phyloP scores from a whole-genome alignment of 2,113 vertebrate species.

The Catagonus wagneri region DNA sequence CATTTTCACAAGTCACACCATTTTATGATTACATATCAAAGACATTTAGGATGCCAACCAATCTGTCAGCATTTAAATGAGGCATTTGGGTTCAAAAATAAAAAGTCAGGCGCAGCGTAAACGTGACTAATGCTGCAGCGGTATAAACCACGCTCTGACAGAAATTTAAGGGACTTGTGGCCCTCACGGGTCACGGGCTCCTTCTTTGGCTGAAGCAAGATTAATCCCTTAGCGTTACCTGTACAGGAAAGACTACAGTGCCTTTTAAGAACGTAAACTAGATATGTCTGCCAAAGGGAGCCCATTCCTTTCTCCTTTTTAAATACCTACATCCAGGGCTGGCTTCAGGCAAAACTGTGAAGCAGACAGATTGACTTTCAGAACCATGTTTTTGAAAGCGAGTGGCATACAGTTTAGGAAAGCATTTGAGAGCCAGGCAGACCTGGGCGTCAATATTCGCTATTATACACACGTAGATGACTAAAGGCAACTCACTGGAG shows the following conservation, averaged over 20 bases:
- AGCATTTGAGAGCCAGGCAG: background rate
- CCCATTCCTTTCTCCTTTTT: background rate
- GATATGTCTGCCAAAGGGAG: background rate
- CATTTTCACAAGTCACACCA: slow-evolving; percentile 78
- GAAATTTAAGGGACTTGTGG: background rate
- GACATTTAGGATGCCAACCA: slow-evolving; percentile 75
- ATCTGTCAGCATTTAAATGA: slow-evolving; percentile 84
- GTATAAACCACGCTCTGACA: background rate
- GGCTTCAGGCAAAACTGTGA: background rate
- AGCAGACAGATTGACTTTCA: background rate
- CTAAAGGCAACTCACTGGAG: accelerated
- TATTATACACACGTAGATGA: background rate
- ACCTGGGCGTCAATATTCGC: accelerated
- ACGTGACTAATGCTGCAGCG: slow-evolving; percentile 50
- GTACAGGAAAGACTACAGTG: background rate
- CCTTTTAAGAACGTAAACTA: background rate
- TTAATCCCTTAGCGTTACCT: slow-evolving; percentile 7
- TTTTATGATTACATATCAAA: slow-evolving; percentile 83
- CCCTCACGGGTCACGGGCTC: background rate
- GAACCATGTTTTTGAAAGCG: background rate
- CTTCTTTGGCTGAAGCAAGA: background rate
- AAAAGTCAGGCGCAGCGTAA: slow-evolving; percentile 64
- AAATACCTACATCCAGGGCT: background rate
- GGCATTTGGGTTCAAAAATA: slow-evolving; percentile 71
- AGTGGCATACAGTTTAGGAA: background rate